Evolutionary conservation across 1,140 invertebrate species (phyloP).

Genomic region (Sarcophaga bullata): DNA sequence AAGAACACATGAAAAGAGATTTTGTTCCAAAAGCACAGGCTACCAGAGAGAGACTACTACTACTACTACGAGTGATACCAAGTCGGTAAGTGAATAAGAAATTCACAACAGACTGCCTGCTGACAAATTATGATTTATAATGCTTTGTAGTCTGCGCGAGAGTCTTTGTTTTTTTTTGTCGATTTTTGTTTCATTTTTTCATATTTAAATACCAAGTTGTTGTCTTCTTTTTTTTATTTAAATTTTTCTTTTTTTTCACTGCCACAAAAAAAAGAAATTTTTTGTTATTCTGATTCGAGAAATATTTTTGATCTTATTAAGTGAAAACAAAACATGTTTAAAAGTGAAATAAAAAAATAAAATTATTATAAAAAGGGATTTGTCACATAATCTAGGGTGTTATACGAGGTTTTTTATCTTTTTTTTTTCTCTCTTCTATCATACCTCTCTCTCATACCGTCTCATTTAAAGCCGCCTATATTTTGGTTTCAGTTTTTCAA

Average conservation of each 20-base stretch:
- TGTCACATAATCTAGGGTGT: conserved; percentile 12
- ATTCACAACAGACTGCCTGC: conserved; percentile 16
- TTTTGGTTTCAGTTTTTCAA: background rate
- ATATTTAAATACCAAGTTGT: background rate
- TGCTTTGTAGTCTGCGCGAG: background rate
- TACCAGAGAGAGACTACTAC: no score
- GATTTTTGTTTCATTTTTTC: background rate
- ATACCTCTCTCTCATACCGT: background rate
- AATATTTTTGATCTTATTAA: conserved; percentile 4
- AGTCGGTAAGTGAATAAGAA: background rate
- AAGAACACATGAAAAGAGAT: no score
- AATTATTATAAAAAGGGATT: background rate
- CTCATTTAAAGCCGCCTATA: background rate
- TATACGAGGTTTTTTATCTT: background rate
- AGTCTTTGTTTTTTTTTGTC: no score
- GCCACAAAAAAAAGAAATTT: background rate
- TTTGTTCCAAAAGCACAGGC: no score
- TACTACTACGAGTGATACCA: no score
- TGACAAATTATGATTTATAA: conserved; percentile 19
- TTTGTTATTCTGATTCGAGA: background rate
- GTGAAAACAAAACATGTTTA: background rate
- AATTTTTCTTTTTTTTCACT: background rate
- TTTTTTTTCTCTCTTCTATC: background rate
- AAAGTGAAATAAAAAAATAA: background rate
- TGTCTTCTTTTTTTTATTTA: background rate